Evolutionary conservation across 2,797 vertebrate genomes (phyloP).

Genomic region (Saxicola maurus): DNA sequence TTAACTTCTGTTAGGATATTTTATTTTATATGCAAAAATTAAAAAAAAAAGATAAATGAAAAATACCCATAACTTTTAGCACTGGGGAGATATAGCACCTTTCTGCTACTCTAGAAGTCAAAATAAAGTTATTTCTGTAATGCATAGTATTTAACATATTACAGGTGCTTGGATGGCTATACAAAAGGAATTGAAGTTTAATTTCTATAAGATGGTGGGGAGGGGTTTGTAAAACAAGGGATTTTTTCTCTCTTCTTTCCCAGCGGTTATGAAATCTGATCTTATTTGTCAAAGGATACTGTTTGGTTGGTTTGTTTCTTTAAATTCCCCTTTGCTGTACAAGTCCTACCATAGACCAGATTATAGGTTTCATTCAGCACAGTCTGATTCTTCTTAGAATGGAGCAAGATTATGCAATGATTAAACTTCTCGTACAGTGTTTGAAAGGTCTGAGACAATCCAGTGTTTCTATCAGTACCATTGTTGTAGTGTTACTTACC

Average conservation of each 20-base stretch:
- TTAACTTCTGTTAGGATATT: not conserved
- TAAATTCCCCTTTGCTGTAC: not conserved
- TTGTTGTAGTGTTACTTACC: not conserved
- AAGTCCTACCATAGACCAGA: not conserved
- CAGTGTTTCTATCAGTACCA: not conserved
- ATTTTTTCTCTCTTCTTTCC: not conserved
- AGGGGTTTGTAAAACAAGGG: not conserved
- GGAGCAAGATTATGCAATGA: not conserved
- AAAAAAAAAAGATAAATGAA: not conserved
- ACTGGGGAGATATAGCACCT: not conserved
- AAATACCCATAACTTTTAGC: not conserved
- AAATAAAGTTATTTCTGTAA: not conserved
- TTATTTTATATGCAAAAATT: not conserved
- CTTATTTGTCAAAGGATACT: not conserved
- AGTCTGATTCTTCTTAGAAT: not conserved
- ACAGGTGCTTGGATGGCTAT: not conserved
- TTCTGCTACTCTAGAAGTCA: not conserved
- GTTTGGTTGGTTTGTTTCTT: not conserved
- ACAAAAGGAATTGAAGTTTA: not conserved
- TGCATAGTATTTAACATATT: not conserved
- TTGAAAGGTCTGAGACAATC: not conserved
- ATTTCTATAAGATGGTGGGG: not conserved
- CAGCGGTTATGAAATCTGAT: not conserved
- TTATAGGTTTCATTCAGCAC: not conserved
- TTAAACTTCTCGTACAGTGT: not conserved